Percentiles rank a stretch among this genome's conserved stretches.
phyloP scores from a whole-genome alignment of 2,797 vertebrate genomes.

The Liasis olivaceus region DNA sequence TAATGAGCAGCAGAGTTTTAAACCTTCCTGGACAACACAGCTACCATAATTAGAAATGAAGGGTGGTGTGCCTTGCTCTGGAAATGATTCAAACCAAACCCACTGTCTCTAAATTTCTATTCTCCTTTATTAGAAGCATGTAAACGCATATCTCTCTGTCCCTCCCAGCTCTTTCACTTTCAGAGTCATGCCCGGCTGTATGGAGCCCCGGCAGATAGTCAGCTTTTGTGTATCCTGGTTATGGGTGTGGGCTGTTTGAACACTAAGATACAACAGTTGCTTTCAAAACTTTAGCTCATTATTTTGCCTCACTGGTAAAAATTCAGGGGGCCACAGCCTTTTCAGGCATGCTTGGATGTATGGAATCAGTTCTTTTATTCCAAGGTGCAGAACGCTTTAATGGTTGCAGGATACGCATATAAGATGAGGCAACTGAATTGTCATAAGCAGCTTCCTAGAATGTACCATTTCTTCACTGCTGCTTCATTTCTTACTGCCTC shows the following conservation, averaged over 20 bases:
- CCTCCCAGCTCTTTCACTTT: neutral
- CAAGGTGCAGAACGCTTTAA: neutral
- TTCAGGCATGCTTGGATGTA: neutral
- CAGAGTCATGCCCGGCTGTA: neutral
- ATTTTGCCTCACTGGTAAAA: neutral
- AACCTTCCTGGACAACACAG: neutral
- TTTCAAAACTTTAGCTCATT: neutral
- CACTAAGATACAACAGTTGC: neutral
- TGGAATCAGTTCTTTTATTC: neutral
- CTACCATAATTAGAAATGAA: conserved; percentile 8
- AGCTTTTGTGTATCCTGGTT: neutral
- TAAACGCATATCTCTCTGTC: neutral
- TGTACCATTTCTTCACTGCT: neutral
- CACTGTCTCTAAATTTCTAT: neutral
- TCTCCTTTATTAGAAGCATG: neutral
- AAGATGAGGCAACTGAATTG: neutral
- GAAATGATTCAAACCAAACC: fast-evolving
- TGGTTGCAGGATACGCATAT: neutral
- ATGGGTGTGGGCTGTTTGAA: neutral
- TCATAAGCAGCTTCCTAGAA: neutral
- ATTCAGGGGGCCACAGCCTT: neutral
- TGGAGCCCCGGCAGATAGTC: neutral
- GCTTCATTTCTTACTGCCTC: neutral
- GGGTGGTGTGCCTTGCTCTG: neutral
- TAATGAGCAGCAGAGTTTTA: conserved; percentile 18